Conservation (phyloP, 2,888 invertebrate species). For the Brachynemurus nebulosus region DNA sequence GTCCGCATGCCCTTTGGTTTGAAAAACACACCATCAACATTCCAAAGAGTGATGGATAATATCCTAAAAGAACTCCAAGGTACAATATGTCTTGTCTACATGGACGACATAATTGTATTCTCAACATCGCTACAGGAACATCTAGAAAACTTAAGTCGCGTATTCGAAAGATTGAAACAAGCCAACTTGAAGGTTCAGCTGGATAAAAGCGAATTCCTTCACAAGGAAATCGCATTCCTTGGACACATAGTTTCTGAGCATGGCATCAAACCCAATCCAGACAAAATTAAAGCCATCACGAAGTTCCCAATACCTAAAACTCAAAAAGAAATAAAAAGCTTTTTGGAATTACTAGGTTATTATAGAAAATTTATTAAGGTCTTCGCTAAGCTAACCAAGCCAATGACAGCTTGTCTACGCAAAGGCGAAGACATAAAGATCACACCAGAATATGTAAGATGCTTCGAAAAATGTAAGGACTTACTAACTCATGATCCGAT, state of each 20-base stretch:
- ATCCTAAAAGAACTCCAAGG: slow-evolving; percentile 11
- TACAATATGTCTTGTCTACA: slow-evolving; percentile 17
- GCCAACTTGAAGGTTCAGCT: slow-evolving; percentile 21
- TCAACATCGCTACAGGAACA: slow-evolving; percentile 21
- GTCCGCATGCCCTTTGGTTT: slow-evolving; percentile 20
- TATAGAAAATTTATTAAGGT: slow-evolving; percentile 19
- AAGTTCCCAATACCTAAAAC: too few relatives aligned
- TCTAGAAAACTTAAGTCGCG: slow-evolving; percentile 20
- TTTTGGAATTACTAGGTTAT: slow-evolving; percentile 16
- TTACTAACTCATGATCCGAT: too few relatives aligned
- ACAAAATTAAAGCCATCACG: too few relatives aligned
- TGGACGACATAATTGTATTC: slow-evolving; percentile 21
- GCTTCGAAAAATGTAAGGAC: too few relatives aligned
- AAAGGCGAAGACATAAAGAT: too few relatives aligned
- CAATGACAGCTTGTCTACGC: slow-evolving; percentile 13
- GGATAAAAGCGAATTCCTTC: slow-evolving; percentile 26
- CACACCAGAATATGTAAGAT: too few relatives aligned
- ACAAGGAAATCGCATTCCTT: slow-evolving; percentile 26
- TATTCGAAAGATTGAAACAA: slow-evolving; percentile 21
- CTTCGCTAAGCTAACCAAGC: slow-evolving; percentile 16
- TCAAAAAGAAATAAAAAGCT: slow-evolving; percentile 15
- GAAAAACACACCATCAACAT: slow-evolving; percentile 5
- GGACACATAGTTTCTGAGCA: slow-evolving; percentile 26
- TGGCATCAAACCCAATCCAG: slow-evolving; percentile 26
- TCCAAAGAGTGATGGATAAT: slow-evolving; percentile 12